Evolutionary conservation across 2,888 invertebrate species (phyloP).

Genomic region (Deilephila porcellus): DNA sequence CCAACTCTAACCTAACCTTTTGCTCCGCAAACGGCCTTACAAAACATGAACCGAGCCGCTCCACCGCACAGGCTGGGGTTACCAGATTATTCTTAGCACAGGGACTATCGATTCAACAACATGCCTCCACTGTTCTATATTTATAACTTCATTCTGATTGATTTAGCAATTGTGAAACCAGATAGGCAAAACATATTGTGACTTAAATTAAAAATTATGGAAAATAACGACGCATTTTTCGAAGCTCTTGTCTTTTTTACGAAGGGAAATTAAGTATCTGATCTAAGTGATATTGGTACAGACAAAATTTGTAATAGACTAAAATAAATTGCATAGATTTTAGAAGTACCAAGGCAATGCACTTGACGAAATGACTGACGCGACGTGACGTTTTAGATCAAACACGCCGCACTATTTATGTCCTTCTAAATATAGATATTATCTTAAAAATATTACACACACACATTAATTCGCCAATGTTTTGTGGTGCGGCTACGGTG

Average conservation of each 20-base stretch:
- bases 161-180: neutral
- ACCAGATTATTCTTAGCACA: neutral
- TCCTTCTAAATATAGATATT: slow-evolving; percentile 4
- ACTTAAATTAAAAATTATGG: too few relatives aligned
- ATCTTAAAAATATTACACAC: slow-evolving; percentile 1
- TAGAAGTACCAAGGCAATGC: too few relatives aligned
- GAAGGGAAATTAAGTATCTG: too few relatives aligned
- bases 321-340: too few relatives aligned
- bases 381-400: neutral
- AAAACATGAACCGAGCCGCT: neutral
- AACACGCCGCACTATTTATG: neutral
- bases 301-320: too few relatives aligned
- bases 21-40: too few relatives aligned
- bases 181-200: neutral
- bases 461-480: slow-evolving; percentile 16
- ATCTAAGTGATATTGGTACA: too few relatives aligned
- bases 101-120: neutral
- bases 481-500: slow-evolving; percentile 15
- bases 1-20: too few relatives aligned
- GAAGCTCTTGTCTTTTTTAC: too few relatives aligned
- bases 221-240: too few relatives aligned
- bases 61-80: neutral
- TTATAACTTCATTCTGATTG: neutral
- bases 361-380: neutral
- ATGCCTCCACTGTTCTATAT: neutral